Evolutionary conservation across 2,888 invertebrate species (phyloP).

Genomic region (Pachliopta kotzebuea): DNA sequence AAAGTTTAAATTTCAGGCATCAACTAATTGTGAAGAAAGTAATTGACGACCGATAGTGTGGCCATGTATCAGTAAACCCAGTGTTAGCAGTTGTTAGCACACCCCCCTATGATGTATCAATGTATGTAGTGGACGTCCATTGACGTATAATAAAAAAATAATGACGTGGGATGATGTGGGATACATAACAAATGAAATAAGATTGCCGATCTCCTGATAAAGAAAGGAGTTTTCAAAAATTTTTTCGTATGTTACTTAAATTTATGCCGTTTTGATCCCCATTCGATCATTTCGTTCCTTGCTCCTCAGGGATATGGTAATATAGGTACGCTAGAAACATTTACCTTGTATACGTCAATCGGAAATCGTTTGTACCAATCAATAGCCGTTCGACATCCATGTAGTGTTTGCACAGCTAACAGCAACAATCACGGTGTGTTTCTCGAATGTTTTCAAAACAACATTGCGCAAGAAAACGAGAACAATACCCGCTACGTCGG

Average conservation of each 20-base stretch:
- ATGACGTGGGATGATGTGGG: neutral
- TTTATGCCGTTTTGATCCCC: neutral
- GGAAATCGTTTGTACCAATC: constrained; percentile 16
- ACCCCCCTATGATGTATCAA: too few species aligned
- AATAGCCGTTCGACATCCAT: constrained; percentile 26
- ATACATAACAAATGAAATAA: neutral
- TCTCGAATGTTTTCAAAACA: constrained; percentile 69
- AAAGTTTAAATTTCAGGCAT: too few species aligned
- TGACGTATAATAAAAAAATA: neutral
- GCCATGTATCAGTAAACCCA: too few species aligned
- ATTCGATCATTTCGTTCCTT: neutral
- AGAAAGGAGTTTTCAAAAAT: neutral
- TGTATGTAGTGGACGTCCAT: too few species aligned
- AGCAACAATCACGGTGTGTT: constrained; percentile 58
- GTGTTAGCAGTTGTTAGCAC: too few species aligned
- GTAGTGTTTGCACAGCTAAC: constrained; percentile 55
- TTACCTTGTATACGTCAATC: constrained; percentile 6
- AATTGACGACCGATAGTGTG: too few species aligned
- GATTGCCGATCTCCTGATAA: neutral
- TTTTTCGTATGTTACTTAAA: neutral
- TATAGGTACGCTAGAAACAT: neutral
- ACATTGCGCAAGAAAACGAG: constrained; percentile 62
- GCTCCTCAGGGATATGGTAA: neutral
- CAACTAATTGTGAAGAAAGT: too few species aligned
- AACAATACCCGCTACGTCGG: constrained; percentile 62